Evolutionary conservation across 2,113 vertebrate species (phyloP), one percentile per base, ranked within the genome.

Genomic region (Nothocercus nigrocapillus): DNA sequence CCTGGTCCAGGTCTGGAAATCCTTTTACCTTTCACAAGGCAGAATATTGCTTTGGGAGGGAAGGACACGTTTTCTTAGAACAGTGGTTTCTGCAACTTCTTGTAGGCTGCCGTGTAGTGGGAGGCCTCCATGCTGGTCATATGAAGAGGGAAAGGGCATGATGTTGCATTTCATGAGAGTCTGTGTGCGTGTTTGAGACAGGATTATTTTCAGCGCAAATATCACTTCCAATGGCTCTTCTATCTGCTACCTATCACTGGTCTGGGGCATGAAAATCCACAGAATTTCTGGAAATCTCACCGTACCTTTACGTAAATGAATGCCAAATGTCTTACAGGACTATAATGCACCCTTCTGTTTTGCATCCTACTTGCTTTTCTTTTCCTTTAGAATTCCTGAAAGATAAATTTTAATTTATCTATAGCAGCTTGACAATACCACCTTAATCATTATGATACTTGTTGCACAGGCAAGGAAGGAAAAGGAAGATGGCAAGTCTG

Each of bases 71-170:
- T 70, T 56, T 69, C 63, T 45, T 14, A 11, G 17, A 36, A 7
- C 38, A 51, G 20, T 4, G 44, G 28, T 4, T 78, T 34, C 30
- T 27, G 54, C 40, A 68, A 2, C 27, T 76, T 54, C n/a, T 34
- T 11, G 16, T 24, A 44, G 28, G 49, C 13, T 58, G 51, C 25
- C 10, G 19, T 61, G 45, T n/a, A 62, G 21, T 0, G 2, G 19
- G 42, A 75, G 27, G 14, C 14, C n/a, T 56, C 15, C 0, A 0
- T 42, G 45, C 0, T 58, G 32, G 7, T 32, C 11, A 11, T 11
- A 18, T 32, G 61, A 77, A 56, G 36, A 67, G 15, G 1, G 0
- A 67, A 8, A 62, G 21, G 32, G 1, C 16, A 19, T 12, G 66
- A 64, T 17, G 19, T 19, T 1, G 2, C 3, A 21, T 76, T 83